Evolutionary conservation across 2,113 vertebrate species (phyloP), one percentile per base, ranked within the genome.

Genomic region (Pogona vitticeps): DNA sequence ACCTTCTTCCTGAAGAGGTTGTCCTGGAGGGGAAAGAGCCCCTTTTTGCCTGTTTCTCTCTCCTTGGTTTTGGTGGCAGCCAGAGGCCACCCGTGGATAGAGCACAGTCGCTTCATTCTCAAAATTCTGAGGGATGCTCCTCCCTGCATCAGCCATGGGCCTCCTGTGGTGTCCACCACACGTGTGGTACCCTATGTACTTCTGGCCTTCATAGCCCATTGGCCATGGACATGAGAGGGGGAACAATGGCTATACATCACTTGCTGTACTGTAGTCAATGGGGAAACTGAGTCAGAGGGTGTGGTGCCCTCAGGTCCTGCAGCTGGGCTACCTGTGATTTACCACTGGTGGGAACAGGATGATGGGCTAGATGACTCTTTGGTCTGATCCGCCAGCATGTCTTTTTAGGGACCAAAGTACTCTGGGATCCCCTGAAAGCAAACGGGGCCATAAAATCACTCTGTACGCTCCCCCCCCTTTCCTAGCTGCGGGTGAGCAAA

Each of bases 401-500:
- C 33, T 28, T 42, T 40, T 75, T 40, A 42, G n/a, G n/a, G n/a
- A n/a, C n/a, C n/a, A n/a, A n/a, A n/a, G n/a, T n/a, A n/a, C n/a
- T n/a, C n/a, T 52, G 46, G 46, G 46, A 52, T 52, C 46, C 46
- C 46, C 10, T 52, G 10, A 52, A 52, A 5, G 46, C 46, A 52
- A 52, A 52, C 5, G 46, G 46, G 46, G 10, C 46, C 5, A 6
- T 52, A 52, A 52, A 10, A 52, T 52, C 46, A 52, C 46, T 10
- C 46, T 10, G 10, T 52, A 52, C 10, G 10, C 5, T 90, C n/a
- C 12, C 80, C 8, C 78, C 28, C 3, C 10, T 20, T 28, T 75
- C 8, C 1, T 95, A 99, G 98, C 94, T 99, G 85, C 96, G 98
- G 80, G 98, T 99, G 58, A 99, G 97, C 96, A 99, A 99, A 94